These are phyloP conservation scores for Ichneumon xanthorius DNA, from an alignment of 2,888 invertebrate genomes.

Conservation along the genomic window DNA sequence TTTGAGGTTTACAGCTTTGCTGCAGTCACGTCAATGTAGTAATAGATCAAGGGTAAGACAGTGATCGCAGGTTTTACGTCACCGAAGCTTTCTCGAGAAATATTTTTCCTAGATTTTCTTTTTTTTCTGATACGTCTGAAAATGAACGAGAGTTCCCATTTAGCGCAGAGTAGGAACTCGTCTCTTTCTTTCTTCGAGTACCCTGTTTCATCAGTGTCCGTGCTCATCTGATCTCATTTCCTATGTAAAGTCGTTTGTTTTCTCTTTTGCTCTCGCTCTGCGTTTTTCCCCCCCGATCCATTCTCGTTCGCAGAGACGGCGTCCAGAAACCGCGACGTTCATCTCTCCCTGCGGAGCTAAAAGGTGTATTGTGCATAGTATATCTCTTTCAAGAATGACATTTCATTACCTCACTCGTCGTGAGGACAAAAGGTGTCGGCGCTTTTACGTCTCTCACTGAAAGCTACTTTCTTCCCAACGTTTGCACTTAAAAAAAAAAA, in stretches of 20 bases:
- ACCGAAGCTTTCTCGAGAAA: conserved; percentile 24
- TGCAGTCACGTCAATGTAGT: neutral
- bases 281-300: neutral
- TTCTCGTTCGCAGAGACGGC: conserved; percentile 26
- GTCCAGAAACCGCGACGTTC: conserved; percentile 27
- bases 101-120: conserved; percentile 17
- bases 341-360: conserved; percentile 17
- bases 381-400: conserved; percentile 54
- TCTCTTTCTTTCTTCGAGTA: neutral
- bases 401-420: conserved; percentile 52
- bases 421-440: conserved; percentile 28
- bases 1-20: neutral
- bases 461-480: neutral
- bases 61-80: conserved; percentile 11
- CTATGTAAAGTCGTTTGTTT: conserved; percentile 38
- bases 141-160: conserved; percentile 13
- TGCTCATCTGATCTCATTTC: conserved; percentile 54
- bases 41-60: neutral
- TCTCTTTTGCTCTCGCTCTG: conserved; percentile 27
- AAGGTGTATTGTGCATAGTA: conserved; percentile 38
- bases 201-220: conserved; percentile 3
- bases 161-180: conserved; percentile 22
- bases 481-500: conserved; percentile 18
- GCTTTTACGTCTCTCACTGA: conserved; percentile 8
- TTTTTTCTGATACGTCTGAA: conserved; percentile 21